Base-by-base conservation (phyloP, 2,113 vertebrate genomes). In the Phylloscopus trochiloides region DNA sequence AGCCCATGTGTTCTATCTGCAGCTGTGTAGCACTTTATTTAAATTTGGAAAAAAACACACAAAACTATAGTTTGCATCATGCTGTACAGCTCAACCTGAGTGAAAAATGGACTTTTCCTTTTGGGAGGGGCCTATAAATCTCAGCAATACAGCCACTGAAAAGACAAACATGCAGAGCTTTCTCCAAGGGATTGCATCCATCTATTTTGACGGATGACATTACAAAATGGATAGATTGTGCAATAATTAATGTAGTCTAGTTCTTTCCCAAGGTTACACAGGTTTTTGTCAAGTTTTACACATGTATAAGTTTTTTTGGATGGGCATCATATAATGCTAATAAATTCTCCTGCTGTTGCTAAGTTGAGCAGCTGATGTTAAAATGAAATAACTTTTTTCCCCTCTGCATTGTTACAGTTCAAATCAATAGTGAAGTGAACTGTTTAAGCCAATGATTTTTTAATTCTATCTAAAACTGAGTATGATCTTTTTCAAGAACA, bases 281-380 rank as follows among this genome's bases (percentile, higher is more conserved):
- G 5, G 18, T 38, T 61, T 71, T 86, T 59, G 25, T 61, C 58
- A 61, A 0, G 12, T 54, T 92, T 86, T 43, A 6, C 58, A 79
- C 34, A 7, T 5, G 0, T 38, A 0, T 11, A 18, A 29, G 9
- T 24, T 34, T 88, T 88, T 88, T 57, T 68, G 20, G 52, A 63
- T 2, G 1, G 29, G 15, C 2, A 0, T 52, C n/a, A 20, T 2
- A 1, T 51, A 21, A 21, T 28, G 26, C 28, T 43, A 20, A 17
- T 31, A 61, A 26, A 34, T 61, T 72, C 9, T 73, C 22, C 22
- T 84, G 21, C 51, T 81, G 25, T 50, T 83, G 50, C 8, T 59
- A 63, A 58, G 7, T 91, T 71, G 65, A 72, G 63, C n/a, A 67
- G 43, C 47, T 90, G 26, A 57, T 83, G 25, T 55, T 67, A 31